Evolutionary conservation across 1,140 invertebrate species (phyloP).

Genomic region (Aphaenogaster floridana): DNA sequence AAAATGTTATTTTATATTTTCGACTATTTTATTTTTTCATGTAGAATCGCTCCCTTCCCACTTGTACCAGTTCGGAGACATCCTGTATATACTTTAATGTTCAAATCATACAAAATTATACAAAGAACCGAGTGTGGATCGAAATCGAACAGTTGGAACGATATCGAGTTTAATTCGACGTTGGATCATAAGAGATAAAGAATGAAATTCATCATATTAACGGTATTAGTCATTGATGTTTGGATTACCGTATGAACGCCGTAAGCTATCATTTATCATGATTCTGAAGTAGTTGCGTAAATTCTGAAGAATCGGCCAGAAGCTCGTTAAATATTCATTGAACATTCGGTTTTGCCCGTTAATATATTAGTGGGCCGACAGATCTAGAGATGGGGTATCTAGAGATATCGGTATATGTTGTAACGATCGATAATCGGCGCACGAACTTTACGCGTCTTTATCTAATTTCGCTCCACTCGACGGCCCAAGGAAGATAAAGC

Average conservation of each 20-base stretch:
- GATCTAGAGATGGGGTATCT: not conserved
- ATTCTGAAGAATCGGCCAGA: not conserved
- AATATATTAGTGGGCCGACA: no score
- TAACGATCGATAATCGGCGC: slow-evolving; percentile 25
- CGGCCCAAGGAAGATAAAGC: slow-evolving; percentile 69
- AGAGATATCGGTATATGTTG: not conserved
- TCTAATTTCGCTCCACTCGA: slow-evolving; percentile 69
- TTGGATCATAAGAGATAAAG: not conserved
- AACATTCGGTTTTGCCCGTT: not conserved
- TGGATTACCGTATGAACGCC: not conserved
- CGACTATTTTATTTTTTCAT: no score
- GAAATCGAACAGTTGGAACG: not conserved
- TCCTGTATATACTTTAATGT: no score
- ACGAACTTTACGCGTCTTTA: slow-evolving; percentile 64
- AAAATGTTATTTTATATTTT: no score
- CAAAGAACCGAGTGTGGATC: no score
- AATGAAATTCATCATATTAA: not conserved
- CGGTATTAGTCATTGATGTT: slow-evolving; percentile 3
- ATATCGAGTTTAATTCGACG: no score
- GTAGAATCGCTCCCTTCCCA: no score
- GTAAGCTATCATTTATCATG: not conserved
- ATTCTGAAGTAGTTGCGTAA: not conserved
- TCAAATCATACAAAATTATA: no score
- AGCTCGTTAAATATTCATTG: not conserved
- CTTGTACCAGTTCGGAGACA: no score